Conservation (phyloP, 2,113 vertebrate genomes). For the Tiliqua scincoides region DNA sequence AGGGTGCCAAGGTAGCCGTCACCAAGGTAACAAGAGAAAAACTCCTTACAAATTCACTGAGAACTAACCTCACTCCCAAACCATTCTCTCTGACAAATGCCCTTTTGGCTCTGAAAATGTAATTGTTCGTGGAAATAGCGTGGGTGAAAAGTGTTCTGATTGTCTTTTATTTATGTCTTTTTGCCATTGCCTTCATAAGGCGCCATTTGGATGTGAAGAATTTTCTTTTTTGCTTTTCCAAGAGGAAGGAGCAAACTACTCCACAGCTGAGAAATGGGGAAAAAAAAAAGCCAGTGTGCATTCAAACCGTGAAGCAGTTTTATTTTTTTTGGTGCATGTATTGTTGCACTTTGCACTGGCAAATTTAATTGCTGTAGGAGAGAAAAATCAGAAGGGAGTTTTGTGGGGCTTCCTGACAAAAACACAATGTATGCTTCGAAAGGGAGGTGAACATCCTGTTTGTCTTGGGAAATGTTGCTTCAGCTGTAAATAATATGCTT, state of each 20-base stretch:
- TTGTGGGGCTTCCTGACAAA: neutral
- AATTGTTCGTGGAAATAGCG: slow-evolving; percentile 43
- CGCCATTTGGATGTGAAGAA: neutral
- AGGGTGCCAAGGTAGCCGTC: slow-evolving; percentile 95
- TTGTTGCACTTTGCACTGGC: slow-evolving; percentile 41
- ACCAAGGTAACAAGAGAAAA: slow-evolving; percentile 90
- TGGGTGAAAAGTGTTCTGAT: neutral
- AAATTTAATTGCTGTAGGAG: slow-evolving; percentile 31
- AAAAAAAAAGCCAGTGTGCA: neutral
- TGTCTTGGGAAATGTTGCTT: rapidly evolving
- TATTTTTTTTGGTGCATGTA: slow-evolving; percentile 7
- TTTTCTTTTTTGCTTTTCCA: neutral
- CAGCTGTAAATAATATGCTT: neutral
- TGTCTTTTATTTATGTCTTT: slow-evolving; percentile 43
- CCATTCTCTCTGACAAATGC: slow-evolving; percentile 58
- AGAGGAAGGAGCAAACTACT: neutral
- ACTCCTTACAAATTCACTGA: slow-evolving; percentile 61
- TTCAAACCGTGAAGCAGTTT: neutral
- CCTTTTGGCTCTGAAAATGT: slow-evolving; percentile 52
- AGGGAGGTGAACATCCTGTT: slow-evolving; percentile 21
- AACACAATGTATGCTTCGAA: neutral
- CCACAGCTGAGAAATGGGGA: neutral
- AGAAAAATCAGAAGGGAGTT: neutral
- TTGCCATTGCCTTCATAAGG: slow-evolving; percentile 35
- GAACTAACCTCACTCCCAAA: slow-evolving; percentile 61